phyloP scores from a whole-genome alignment of 2,797 vertebrate species.

The Sparus aurata region DNA sequence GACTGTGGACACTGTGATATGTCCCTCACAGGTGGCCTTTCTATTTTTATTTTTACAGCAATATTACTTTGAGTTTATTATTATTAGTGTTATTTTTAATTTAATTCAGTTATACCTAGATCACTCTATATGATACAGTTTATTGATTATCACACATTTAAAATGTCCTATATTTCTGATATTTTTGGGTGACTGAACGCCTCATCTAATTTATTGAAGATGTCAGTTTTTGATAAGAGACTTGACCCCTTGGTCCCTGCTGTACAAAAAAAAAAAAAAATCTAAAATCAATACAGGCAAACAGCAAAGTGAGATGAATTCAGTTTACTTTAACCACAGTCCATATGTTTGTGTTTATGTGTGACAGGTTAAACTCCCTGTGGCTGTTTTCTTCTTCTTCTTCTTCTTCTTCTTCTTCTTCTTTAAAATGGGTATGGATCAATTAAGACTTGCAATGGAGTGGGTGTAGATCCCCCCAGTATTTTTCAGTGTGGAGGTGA shows the following conservation, averaged over 20 bases:
- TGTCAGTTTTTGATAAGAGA: background rate
- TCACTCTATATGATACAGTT: background rate
- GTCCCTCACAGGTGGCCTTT: constrained; percentile 14
- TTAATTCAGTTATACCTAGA: background rate
- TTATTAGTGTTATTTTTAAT: background rate
- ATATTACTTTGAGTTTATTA: background rate
- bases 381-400: constrained; percentile 38
- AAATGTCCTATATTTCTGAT: background rate
- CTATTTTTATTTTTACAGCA: background rate
- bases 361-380: constrained; percentile 34
- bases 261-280: constrained; percentile 4
- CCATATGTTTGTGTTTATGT: background rate
- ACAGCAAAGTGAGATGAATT: background rate
- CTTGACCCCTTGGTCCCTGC: constrained; percentile 14
- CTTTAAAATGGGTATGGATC: constrained; percentile 46
- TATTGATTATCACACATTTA: background rate
- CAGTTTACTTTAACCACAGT: background rate
- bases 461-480: background rate
- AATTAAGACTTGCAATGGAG: constrained; percentile 46
- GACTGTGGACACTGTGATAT: constrained; percentile 14
- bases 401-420: constrained; percentile 14
- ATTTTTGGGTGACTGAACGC: background rate
- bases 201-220: constrained; percentile 7
- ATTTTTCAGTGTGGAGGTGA: constrained; percentile 42
- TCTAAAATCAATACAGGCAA: constrained; percentile 16